Conservation (phyloP, 2,797 vertebrate species). For the Fundulus diaphanus region DNA sequence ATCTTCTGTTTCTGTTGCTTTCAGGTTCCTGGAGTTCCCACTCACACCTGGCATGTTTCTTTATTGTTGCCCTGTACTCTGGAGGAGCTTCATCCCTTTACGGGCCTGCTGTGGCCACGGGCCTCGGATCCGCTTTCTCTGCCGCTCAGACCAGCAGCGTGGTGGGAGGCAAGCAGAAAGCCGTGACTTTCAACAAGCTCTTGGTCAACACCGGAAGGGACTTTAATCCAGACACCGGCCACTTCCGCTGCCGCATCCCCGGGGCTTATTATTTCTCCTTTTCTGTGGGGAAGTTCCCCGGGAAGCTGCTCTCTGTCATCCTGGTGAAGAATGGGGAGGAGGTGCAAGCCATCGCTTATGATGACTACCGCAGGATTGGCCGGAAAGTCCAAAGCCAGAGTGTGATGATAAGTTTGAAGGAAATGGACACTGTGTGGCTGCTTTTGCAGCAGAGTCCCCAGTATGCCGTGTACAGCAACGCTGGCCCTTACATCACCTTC, state of each 20-base stretch:
- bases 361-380: constrained; percentile 79
- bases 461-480: constrained; percentile 83
- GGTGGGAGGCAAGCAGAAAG: constrained; percentile 75
- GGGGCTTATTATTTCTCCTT: constrained; percentile 85
- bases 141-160: constrained; percentile 79
- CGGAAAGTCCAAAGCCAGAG: constrained; percentile 85
- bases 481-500: constrained; percentile 83
- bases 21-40: constrained; percentile 53
- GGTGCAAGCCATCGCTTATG: constrained; percentile 83
- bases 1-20: background rate
- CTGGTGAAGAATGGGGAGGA: constrained; percentile 84
- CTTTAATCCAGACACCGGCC: constrained; percentile 80
- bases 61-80: constrained; percentile 55
- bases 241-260: constrained; percentile 80
- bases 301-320: constrained; percentile 84
- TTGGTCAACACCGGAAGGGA: constrained; percentile 81
- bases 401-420: constrained; percentile 76
- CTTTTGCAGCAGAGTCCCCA: constrained; percentile 76
- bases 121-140: constrained; percentile 82
- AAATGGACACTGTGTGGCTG: constrained; percentile 83
- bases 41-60: constrained; percentile 50
- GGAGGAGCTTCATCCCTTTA: constrained; percentile 55
- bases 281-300: constrained; percentile 83
- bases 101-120: constrained; percentile 42
- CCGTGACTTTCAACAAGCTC: constrained; percentile 81